Percentiles rank a stretch among this genome's conserved stretches.
Conservation (phyloP, 2,113 vertebrate species). For the Ochotona curzoniae region DNA sequence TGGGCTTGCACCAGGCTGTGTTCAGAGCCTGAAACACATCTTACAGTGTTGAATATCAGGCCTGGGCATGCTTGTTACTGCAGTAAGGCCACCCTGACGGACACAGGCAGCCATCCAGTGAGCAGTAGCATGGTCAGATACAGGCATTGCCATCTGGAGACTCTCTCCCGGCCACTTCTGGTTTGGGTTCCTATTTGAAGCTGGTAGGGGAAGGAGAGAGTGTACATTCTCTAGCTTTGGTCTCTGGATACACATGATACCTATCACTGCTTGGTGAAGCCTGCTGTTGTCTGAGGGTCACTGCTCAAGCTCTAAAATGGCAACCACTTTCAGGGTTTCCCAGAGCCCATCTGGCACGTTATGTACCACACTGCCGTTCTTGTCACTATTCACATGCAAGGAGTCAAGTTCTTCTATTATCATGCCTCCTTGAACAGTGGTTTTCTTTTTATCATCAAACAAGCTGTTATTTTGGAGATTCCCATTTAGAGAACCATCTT, state of each 20-base stretch:
- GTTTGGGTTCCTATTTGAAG: neutral
- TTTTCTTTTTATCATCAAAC: too few relatives aligned
- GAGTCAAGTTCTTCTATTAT: neutral
- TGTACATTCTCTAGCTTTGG: neutral
- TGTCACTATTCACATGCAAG: slow-evolving; percentile 20
- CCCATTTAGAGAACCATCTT: neutral
- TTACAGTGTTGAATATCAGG: neutral
- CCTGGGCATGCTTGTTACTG: neutral
- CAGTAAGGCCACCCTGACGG: neutral
- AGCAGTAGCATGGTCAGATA: neutral
- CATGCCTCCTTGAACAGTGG: neutral
- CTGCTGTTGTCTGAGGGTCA: neutral
- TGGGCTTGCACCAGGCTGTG: neutral
- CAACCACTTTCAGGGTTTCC: slow-evolving; percentile 2
- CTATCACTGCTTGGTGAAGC: neutral
- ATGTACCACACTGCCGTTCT: slow-evolving; percentile 7
- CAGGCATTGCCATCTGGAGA: neutral
- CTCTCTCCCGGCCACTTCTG: neutral
- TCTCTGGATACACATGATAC: neutral
- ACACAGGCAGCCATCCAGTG: neutral
- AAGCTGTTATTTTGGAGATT: neutral
- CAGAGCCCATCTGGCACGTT: slow-evolving; percentile 12
- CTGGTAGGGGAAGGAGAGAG: too few relatives aligned
- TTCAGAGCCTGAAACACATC: neutral
- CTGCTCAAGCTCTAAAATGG: slow-evolving; percentile 28